Evolutionary conservation across 2,797 vertebrate genomes (phyloP).

Genomic region (Poecile montanus): DNA sequence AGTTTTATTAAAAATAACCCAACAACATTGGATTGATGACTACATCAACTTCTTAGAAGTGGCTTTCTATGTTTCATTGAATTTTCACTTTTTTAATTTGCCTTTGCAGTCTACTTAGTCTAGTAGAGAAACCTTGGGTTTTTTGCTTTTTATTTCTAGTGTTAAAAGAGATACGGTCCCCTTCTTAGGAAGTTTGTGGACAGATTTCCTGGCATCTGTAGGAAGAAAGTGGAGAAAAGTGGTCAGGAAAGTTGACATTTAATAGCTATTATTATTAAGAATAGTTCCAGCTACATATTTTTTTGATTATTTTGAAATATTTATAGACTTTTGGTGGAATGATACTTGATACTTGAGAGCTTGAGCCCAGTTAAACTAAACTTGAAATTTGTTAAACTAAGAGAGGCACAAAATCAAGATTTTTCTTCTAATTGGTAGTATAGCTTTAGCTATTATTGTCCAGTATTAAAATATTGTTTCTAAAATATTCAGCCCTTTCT

Average conservation of each 20-base stretch:
- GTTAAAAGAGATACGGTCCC: neutral
- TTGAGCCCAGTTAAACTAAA: neutral
- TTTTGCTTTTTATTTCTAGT: neutral
- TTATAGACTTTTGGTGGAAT: neutral
- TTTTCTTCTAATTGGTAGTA: neutral
- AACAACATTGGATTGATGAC: neutral
- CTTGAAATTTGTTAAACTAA: neutral
- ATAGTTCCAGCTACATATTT: neutral
- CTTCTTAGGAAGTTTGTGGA: neutral
- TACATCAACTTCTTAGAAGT: neutral
- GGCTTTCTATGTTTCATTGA: neutral
- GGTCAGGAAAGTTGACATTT: neutral
- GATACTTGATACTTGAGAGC: neutral
- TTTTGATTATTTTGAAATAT: neutral
- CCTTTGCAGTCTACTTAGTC: neutral
- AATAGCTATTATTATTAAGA: neutral
- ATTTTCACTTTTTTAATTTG: neutral
- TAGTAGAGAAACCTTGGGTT: neutral
- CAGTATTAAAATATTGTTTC: neutral
- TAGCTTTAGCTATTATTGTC: neutral
- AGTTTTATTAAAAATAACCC: neutral
- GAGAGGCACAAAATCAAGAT: neutral
- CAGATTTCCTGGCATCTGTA: neutral
- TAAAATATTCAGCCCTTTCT: neutral
- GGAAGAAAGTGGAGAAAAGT: neutral